Evolutionary conservation across 2,797 vertebrate genomes (phyloP).

Genomic region (Zalophus californianus): DNA sequence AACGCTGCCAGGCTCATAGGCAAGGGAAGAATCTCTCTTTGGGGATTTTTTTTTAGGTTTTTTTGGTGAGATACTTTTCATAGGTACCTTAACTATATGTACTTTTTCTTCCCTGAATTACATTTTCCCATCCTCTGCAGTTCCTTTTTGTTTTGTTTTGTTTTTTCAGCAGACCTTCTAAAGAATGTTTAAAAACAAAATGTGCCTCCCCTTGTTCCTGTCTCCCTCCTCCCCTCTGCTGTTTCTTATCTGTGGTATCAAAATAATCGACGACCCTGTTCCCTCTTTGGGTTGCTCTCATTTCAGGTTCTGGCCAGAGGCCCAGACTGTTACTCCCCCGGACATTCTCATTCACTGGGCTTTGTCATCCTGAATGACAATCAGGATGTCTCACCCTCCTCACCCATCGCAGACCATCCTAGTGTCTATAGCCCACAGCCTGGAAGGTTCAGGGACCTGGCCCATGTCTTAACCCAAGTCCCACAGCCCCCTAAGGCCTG

Average conservation of each 20-base stretch:
- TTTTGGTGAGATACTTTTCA: neutral
- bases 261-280: neutral
- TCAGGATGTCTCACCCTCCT: neutral
- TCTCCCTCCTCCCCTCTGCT: neutral
- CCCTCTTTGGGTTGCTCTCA: neutral
- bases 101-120: conserved; percentile 3
- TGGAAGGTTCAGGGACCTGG: neutral
- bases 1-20: neutral
- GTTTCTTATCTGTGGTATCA: neutral
- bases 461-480: neutral
- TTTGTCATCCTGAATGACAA: neutral
- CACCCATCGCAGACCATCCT: neutral
- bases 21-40: neutral
- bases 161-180: neutral
- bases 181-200: conserved; percentile 39
- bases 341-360: neutral
- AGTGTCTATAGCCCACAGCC: neutral
- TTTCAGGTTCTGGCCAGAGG: neutral
- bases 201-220: neutral
- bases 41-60: neutral
- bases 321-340: neutral
- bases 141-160: too few species aligned
- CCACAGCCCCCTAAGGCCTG: neutral
- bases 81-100: neutral
- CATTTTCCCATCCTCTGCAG: neutral